Base-by-base conservation (phyloP, 2,888 invertebrate species). In the Brassicogethes aeneus region DNA sequence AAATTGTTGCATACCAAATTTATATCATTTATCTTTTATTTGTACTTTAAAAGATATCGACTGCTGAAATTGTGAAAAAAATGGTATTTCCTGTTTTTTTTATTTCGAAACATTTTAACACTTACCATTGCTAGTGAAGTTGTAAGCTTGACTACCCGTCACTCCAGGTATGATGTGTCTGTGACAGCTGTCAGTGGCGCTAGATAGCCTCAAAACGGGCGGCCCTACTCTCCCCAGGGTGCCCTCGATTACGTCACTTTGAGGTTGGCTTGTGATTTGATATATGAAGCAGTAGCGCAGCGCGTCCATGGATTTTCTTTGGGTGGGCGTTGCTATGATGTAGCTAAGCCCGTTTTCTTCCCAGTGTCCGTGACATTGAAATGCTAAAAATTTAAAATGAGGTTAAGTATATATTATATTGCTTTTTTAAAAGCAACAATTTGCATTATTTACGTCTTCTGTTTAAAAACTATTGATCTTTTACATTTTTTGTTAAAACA, bases 341-440 rank as follows among this genome's bases (percentile, higher is more conserved):
- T 75, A 82, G 48, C 79, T 77, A 7, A 75, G 71, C 15, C 72
- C 71, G 34, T 76, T 75, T 47, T 79, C 79, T 50, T 73, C 70
- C 85, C 85, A 85, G 59, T 77, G 78, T 36, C 84, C 85, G 61
- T 83, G 81, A 61, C 85, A 85, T 0, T 77, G 76, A 66, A 81
- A 85, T 35, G 76, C 83, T 81, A 70, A 1, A 63, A 58, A 44
- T 23, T 23, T n/a, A n/a, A n/a, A n/a, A n/a, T n/a, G n/a, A n/a
- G 15, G 5, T 7, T 10, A 36, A 8, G 15, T 36, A 16, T 36
- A n/a, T n/a, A n/a, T 13, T 30, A 12, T 37, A 3, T 10, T 36
- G n/a, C 30, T n/a, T 14, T 37, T 30, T 12, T 13, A 13, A 35
- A n/a, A 30, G 37, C 15, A 10, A 33, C 30, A 36, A 16, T 36